Conservation (phyloP, 2,888 invertebrate species). For the Timandra comae region DNA sequence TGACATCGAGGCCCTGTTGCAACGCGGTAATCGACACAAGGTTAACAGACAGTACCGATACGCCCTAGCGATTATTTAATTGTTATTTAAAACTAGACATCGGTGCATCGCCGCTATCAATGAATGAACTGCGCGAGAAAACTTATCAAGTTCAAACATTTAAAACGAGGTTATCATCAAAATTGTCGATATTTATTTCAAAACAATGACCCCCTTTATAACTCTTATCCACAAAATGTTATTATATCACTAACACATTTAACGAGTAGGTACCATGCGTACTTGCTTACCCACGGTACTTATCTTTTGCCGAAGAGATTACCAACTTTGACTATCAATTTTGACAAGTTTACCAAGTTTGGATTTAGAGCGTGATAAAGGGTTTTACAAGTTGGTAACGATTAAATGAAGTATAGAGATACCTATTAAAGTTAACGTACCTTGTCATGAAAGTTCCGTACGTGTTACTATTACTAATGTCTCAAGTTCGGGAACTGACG, state of each 20-base stretch:
- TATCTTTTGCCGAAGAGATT: constrained; percentile 48
- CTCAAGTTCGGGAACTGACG: too few species aligned
- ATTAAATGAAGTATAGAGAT: constrained; percentile 14
- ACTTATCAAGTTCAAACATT: constrained; percentile 27
- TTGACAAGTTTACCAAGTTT: constrained; percentile 40
- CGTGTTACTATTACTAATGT: too few species aligned
- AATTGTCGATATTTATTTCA: background rate
- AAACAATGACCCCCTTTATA: too few species aligned
- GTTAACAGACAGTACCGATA: constrained; percentile 54
- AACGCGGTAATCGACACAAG: constrained; percentile 70
- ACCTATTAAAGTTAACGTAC: background rate
- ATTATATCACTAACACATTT: too few species aligned
- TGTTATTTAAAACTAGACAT: constrained; percentile 68
- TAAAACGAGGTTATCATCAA: constrained; percentile 6
- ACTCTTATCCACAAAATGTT: too few species aligned
- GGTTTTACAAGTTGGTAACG: constrained; percentile 27
- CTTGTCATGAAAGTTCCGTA: too few species aligned
- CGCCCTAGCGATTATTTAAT: constrained; percentile 74
- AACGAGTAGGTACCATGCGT: too few species aligned
- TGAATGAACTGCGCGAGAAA: constrained; percentile 29
- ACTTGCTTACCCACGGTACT: constrained; percentile 40
- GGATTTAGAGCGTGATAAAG: constrained; percentile 36
- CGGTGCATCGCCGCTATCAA: constrained; percentile 36
- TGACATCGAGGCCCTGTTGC: constrained; percentile 72
- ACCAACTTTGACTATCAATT: constrained; percentile 47